Evolutionary conservation across 2,797 vertebrate species (phyloP).

Genomic region (Sebastes trivittatus): DNA sequence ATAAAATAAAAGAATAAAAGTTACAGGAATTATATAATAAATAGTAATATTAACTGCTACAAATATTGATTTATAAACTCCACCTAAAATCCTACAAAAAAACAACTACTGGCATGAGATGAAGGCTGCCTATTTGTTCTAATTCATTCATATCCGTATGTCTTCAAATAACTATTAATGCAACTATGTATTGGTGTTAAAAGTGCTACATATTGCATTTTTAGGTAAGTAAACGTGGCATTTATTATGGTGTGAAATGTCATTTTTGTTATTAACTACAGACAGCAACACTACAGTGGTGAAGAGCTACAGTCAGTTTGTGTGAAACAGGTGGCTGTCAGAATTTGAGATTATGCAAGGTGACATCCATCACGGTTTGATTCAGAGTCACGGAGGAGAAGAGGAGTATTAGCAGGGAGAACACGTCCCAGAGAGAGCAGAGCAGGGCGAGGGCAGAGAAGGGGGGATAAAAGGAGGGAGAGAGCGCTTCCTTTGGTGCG

Average conservation of each 20-base stretch:
- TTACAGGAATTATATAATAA: no score
- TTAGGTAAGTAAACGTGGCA: neutral
- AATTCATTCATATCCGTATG: neutral
- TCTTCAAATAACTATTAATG: neutral
- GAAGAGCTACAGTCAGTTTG: neutral
- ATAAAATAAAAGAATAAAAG: no score
- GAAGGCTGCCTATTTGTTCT: neutral
- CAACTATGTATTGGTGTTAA: neutral
- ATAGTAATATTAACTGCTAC: neutral
- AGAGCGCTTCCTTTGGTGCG: slow-evolving; percentile 78
- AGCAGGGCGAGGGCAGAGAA: slow-evolving; percentile 57
- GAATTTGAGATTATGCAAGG: slow-evolving; percentile 25
- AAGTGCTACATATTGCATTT: neutral
- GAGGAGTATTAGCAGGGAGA: slow-evolving; percentile 54
- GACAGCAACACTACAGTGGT: fast-evolving
- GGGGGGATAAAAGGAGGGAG: slow-evolving; percentile 61
- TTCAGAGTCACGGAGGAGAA: slow-evolving; percentile 29
- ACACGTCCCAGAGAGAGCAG: slow-evolving; percentile 51
- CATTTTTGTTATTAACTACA: neutral
- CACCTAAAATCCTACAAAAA: neutral
- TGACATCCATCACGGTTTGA: slow-evolving; percentile 55
- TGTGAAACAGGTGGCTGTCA: slow-evolving; percentile 22
- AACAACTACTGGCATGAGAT: neutral
- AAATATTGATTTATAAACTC: neutral
- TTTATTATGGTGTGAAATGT: neutral